Evolutionary conservation across 64 coral and sea anemone genomes (phyloP), one percentile per base, ranked within the genome.

Genomic region (Acropora yongei): DNA sequence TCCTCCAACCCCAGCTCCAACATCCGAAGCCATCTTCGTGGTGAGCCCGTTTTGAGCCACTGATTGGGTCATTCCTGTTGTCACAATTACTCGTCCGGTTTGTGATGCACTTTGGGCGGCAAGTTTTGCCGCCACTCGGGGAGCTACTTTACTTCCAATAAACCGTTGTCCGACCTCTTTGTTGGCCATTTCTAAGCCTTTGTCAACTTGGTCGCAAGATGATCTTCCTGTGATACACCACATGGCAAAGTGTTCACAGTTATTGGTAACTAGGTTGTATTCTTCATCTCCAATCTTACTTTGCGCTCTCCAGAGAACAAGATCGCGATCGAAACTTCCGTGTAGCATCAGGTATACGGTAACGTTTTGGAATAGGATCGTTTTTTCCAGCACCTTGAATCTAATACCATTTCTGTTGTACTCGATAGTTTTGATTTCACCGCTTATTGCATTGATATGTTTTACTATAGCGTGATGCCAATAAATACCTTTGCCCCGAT

Each of bases 191-290:
- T 47, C 50, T 86, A 57, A 14, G 84, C 42, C 83, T 41, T 84
- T 80, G 46, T 58, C 72, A 49, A 89, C 4, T 74, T 94, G 92
- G 49, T 89, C 72, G 72, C 77, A 94, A 17, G 40, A 61, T 8
- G 60, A 40, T 9, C 16, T 51, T 42, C 91, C 91, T 41, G 91
- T 93, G n/a, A 86, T 93, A 57, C 91, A 93, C 83, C 85, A 86
- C 30, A 30, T 30, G 30, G 30, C 30, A 30, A 30, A 30, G 30
- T 30, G 30, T 30, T 30, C 30, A 30, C 75, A 93, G 60, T 93
- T 93, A 60, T 93, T 88, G 19, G 84, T 93, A 8, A 93, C n/a
- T 86, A 45, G 84, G 20, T 74, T 50, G 85, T 88, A 93, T 44
- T 45, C 50, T 39, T 80, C 77, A 0, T 93, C 84, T 17, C 84